These are phyloP conservation scores for Oreonectes daqikongensis DNA, from an alignment of 2,797 vertebrate species.

Conservation along the genomic window DNA sequence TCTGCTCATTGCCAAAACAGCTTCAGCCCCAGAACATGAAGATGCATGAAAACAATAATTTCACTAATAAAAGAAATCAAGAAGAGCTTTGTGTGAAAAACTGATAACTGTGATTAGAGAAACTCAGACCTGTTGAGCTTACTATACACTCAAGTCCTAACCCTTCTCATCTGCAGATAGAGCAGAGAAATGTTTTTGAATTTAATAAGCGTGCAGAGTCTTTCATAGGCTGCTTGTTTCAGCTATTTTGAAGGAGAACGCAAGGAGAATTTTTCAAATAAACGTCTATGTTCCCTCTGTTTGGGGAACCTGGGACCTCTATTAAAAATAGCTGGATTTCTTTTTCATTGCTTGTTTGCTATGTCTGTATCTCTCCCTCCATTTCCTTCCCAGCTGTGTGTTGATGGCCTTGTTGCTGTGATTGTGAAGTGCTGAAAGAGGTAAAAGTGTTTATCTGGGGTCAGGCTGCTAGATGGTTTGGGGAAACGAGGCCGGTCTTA, in stretches of 20 bases:
- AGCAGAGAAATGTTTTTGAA: conserved; percentile 15
- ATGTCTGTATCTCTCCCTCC: conserved; percentile 33
- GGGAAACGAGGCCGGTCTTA: conserved; percentile 11
- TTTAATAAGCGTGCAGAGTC: conserved; percentile 40
- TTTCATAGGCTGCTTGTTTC: conserved; percentile 38
- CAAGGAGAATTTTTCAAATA: conserved; percentile 52
- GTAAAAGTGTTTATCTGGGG: conserved; percentile 29
- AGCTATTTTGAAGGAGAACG: conserved; percentile 31
- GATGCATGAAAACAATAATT: not conserved
- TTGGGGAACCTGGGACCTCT: conserved; percentile 48
- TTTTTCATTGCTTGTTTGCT: conserved; percentile 46
- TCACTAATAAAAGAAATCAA: not conserved
- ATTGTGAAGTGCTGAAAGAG: conserved; percentile 26
- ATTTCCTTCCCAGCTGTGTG: conserved; percentile 30
- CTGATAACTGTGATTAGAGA: conserved; percentile 3
- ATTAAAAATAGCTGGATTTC: conserved; percentile 50
- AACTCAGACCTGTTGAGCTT: conserved; percentile 1
- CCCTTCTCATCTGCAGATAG: conserved; percentile 14
- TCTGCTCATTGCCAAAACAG: not conserved
- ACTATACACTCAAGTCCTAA: conserved; percentile 22
- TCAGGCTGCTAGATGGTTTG: conserved; percentile 16
- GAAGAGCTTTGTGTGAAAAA: not conserved
- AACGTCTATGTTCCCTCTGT: conserved; percentile 35
- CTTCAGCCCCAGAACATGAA: not conserved
- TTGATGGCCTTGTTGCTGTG: conserved; percentile 20